Evolutionary conservation across 2,113 vertebrate species (phyloP).

Genomic region (Cynoglossus semilaevis): DNA sequence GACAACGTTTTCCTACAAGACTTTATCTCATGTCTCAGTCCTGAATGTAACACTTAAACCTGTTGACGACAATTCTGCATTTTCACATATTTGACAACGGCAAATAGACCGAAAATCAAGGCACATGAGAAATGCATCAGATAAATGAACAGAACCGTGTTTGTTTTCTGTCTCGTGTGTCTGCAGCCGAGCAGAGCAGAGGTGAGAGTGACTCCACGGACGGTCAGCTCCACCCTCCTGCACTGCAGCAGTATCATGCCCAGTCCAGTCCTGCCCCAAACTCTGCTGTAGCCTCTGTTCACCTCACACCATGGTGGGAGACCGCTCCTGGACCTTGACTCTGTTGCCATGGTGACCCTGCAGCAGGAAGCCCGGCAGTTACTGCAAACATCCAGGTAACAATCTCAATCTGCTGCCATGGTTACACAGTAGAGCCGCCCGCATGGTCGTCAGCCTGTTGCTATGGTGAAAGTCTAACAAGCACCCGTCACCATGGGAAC

Average conservation of each 20-base stretch:
- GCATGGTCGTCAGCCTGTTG: constrained; percentile 36
- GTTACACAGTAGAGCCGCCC: constrained; percentile 21
- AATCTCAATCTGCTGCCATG: constrained; percentile 52
- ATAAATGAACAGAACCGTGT: too few relatives aligned
- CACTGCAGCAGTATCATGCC: constrained; percentile 39
- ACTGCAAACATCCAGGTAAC: constrained; percentile 25
- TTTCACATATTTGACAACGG: too few relatives aligned
- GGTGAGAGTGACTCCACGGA: constrained; percentile 43
- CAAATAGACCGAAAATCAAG: too few relatives aligned
- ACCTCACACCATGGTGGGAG: constrained; percentile 42
- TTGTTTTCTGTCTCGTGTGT: too few relatives aligned
- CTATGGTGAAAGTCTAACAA: constrained; percentile 55
- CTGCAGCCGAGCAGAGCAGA: constrained; percentile 57
- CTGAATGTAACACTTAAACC: too few relatives aligned
- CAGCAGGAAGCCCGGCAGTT: constrained; percentile 35
- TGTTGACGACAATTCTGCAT: too few relatives aligned
- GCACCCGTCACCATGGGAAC: constrained; percentile 84
- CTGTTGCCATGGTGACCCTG: constrained; percentile 66
- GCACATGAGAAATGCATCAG: too few relatives aligned
- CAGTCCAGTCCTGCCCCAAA: constrained; percentile 11
- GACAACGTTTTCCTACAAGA: too few relatives aligned
- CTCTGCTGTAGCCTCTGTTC: constrained; percentile 27
- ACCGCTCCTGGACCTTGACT: constrained; percentile 46
- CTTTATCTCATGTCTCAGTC: too few relatives aligned
- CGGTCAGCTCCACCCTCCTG: constrained; percentile 5